Evolutionary conservation across 2,113 vertebrate species (phyloP).

Genomic region (Paralichthys olivaceus): DNA sequence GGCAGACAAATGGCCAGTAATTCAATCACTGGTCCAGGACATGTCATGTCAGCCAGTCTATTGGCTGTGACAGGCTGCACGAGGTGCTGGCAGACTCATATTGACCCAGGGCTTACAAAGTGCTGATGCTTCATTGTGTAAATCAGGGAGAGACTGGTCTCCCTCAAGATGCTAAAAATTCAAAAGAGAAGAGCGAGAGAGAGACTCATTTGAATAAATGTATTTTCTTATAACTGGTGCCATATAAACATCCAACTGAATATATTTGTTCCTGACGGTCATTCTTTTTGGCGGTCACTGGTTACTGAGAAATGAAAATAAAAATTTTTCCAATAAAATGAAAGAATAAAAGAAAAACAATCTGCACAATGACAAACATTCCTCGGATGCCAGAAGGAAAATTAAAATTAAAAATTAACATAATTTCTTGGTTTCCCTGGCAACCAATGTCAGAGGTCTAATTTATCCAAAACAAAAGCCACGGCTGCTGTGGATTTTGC

Average conservation of each 20-base stretch:
- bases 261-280: no score
- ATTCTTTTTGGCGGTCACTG: not conserved
- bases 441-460: not conserved
- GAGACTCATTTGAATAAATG: not conserved
- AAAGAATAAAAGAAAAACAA: not conserved
- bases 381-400: not conserved
- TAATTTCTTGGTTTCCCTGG: slow-evolving; percentile 2
- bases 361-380: not conserved
- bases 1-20: slow-evolving; percentile 78
- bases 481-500: not conserved
- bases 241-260: not conserved
- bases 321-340: not conserved
- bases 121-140: slow-evolving; percentile 80
- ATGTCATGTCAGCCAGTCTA: slow-evolving; percentile 77
- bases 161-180: slow-evolving; percentile 47
- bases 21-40: slow-evolving; percentile 78
- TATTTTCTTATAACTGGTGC: not conserved
- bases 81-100: slow-evolving; percentile 70
- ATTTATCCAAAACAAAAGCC: slow-evolving; percentile 9
- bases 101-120: slow-evolving; percentile 70
- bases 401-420: not conserved
- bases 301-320: not conserved
- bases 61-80: slow-evolving; percentile 79
- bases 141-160: slow-evolving; percentile 68
- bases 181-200: not conserved